Evolutionary conservation across 2,797 vertebrate genomes (phyloP).

Genomic region (Echeneis naucrates): DNA sequence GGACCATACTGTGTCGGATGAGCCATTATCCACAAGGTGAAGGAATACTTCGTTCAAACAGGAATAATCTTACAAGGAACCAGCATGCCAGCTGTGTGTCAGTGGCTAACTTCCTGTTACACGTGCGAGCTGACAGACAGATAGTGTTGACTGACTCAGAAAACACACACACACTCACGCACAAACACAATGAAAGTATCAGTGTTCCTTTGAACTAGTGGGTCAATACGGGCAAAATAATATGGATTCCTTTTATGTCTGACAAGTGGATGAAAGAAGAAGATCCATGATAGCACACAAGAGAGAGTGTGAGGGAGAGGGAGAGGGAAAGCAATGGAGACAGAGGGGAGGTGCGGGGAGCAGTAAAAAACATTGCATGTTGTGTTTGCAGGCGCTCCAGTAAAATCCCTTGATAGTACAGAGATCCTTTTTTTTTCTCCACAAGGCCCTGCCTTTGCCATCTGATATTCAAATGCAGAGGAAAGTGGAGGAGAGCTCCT

Average conservation of each 20-base stretch:
- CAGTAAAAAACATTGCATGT: slow-evolving; percentile 71
- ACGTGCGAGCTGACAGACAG: slow-evolving; percentile 65
- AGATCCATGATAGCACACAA: slow-evolving; percentile 18
- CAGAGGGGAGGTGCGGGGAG: slow-evolving; percentile 38
- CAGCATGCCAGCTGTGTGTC: slow-evolving; percentile 72
- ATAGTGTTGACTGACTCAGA: slow-evolving; percentile 48
- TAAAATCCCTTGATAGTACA: slow-evolving; percentile 80
- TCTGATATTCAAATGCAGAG: slow-evolving; percentile 86
- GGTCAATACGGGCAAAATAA: slow-evolving; percentile 61
- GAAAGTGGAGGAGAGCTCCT: slow-evolving; percentile 80
- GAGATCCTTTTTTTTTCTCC: slow-evolving; percentile 47
- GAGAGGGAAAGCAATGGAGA: slow-evolving; percentile 10
- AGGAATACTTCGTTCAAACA: slow-evolving; percentile 75
- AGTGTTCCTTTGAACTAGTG: slow-evolving; percentile 59
- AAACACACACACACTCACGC: slow-evolving; percentile 23
- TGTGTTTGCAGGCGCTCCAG: slow-evolving; percentile 77
- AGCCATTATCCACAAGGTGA: slow-evolving; percentile 73
- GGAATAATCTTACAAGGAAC: slow-evolving; percentile 74
- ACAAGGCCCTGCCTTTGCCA: slow-evolving; percentile 79
- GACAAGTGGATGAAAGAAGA: slow-evolving; percentile 63
- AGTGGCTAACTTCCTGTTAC: slow-evolving; percentile 67
- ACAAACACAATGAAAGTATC: slow-evolving; percentile 52
- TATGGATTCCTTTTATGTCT: slow-evolving; percentile 55
- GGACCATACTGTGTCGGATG: slow-evolving; percentile 42
- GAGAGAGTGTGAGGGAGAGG: slow-evolving; percentile 8